These are phyloP conservation scores for Cataglyphis rosenhaueri DNA, from an alignment of 2,888 invertebrate species.

Conservation along the genomic window DNA sequence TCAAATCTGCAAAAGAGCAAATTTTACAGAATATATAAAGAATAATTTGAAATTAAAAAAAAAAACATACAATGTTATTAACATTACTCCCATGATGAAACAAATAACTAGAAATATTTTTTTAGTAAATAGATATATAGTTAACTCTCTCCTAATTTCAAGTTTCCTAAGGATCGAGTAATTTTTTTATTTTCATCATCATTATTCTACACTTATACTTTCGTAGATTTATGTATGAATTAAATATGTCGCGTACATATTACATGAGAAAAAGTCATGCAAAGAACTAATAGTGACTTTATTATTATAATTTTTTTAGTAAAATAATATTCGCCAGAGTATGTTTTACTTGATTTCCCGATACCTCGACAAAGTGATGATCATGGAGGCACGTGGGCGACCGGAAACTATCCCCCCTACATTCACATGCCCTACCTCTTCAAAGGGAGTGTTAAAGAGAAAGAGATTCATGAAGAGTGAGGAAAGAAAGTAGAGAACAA, in stretches of 20 bases:
- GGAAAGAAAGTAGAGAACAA: not conserved
- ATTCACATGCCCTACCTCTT: conserved; percentile 45
- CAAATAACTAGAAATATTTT: not conserved
- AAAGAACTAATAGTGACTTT: not conserved
- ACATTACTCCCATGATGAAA: not conserved
- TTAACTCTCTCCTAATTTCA: not conserved
- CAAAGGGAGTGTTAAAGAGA: conserved; percentile 35
- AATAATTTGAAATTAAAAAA: not conserved
- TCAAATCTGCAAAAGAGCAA: not conserved
- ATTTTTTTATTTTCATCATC: not conserved
- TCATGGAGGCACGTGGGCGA: conserved; percentile 81
- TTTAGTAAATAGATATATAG: not conserved
- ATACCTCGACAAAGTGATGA: conserved; percentile 77
- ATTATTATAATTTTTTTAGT: not conserved
- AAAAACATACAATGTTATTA: not conserved
- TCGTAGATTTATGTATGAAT: not conserved
- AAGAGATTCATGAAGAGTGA: conserved; percentile 32
- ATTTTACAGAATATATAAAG: not conserved
- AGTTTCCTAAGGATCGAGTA: not conserved
- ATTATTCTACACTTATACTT: not conserved
- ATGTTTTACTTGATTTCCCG: conserved; percentile 74
- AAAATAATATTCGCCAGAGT: conserved; percentile 69
- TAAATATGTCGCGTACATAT: not conserved
- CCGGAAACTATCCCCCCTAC: conserved; percentile 87
- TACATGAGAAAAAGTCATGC: not conserved